A percentile compares a stretch with the other conserved stretches of the same genome.
Conservation (phyloP, 2,113 vertebrate genomes). For the Cranoglanis bouderius region DNA sequence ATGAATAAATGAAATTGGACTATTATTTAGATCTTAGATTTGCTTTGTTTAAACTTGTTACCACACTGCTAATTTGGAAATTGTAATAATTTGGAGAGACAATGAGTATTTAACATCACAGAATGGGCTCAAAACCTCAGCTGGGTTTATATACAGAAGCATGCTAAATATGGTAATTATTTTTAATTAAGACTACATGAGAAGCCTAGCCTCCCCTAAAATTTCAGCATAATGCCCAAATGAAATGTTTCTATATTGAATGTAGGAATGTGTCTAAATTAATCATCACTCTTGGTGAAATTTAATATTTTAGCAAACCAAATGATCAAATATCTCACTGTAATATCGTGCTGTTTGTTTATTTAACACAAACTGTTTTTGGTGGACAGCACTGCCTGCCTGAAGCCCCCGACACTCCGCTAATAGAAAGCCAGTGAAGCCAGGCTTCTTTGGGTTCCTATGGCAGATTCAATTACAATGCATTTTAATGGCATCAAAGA, state of each 20-base stretch:
- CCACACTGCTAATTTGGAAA: neutral
- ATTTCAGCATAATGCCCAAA: neutral
- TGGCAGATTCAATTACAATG: neutral
- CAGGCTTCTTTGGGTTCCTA: neutral
- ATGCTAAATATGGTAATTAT: neutral
- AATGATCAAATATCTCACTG: neutral
- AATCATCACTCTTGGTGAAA: neutral
- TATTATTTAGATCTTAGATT: neutral
- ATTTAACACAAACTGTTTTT: neutral
- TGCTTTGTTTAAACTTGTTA: neutral
- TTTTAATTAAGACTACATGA: neutral
- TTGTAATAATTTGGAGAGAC: neutral
- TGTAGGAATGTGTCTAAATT: neutral
- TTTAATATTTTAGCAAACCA: neutral
- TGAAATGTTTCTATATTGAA: neutral
- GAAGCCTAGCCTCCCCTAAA: neutral
- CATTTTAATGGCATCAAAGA: neutral
- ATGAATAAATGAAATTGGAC: too few species aligned
- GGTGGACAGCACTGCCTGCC: neutral
- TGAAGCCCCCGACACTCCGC: neutral
- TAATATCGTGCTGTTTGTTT: neutral
- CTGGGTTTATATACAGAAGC: neutral
- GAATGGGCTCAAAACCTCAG: neutral
- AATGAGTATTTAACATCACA: neutral
- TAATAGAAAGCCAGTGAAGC: neutral